phyloP scores from a whole-genome alignment of 2,113 vertebrate species.

The Motacilla alba region DNA sequence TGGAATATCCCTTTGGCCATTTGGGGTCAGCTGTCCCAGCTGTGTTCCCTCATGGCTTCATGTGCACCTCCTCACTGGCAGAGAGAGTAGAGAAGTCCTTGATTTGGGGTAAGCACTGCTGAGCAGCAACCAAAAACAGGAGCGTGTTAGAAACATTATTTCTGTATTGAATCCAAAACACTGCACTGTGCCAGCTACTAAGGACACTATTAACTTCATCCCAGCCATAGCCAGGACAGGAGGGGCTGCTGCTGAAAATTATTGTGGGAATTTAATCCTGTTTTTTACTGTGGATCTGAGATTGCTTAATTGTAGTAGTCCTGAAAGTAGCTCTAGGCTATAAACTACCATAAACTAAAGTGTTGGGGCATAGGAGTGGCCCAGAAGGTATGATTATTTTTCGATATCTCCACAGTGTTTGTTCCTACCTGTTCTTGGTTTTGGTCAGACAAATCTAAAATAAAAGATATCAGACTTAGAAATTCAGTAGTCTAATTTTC shows the following conservation, averaged over 20 bases:
- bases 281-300: not conserved
- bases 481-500: not conserved
- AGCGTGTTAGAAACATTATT: accelerated
- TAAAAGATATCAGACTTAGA: not conserved
- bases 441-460: not conserved
- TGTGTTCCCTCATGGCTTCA: accelerated
- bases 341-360: not conserved
- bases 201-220: not conserved
- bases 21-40: not conserved
- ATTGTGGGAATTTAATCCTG: not conserved
- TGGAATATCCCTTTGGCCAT: not conserved
- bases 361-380: not conserved
- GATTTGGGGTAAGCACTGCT: not conserved
- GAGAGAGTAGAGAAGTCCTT: not conserved
- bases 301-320: not conserved
- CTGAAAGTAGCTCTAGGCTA: not conserved
- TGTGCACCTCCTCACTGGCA: not conserved
- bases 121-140: not conserved
- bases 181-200: not conserved
- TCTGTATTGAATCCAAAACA: not conserved
- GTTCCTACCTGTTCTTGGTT: not conserved
- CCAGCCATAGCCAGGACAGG: not conserved
- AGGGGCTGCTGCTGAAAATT: not conserved
- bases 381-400: not conserved
- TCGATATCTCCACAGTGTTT: not conserved